These are phyloP conservation scores for Thamnophis elegans DNA, from an alignment of 2,797 vertebrate genomes.

Conservation along the genomic window DNA sequence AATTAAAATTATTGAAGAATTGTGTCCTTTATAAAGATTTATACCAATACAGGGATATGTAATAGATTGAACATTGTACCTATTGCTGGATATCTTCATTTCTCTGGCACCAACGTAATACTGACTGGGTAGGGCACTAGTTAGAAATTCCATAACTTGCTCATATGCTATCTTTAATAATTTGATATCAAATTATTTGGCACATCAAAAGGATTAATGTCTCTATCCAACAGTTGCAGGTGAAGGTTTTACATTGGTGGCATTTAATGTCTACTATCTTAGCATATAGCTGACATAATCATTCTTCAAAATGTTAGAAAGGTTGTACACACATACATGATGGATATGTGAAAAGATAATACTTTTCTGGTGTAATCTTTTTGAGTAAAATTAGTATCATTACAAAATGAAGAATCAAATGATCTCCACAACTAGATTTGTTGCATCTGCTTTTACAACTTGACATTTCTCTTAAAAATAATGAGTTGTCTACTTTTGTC, in stretches of 20 bases:
- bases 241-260: neutral
- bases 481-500: neutral
- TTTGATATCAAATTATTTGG: neutral
- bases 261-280: neutral
- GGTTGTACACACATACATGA: neutral
- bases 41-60: neutral
- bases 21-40: neutral
- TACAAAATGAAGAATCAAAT: neutral
- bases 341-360: neutral
- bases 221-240: neutral
- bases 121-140: neutral
- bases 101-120: neutral
- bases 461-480: neutral
- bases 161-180: neutral
- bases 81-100: neutral
- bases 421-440: neutral
- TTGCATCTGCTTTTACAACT: neutral
- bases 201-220: neutral
- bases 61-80: neutral
- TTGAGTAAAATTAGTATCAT: neutral
- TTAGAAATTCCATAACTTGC: neutral
- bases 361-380: neutral
- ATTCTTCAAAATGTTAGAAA: neutral
- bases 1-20: neutral
- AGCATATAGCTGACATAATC: neutral